Conservation (phyloP, 2,113 vertebrate genomes). For the Podilymbus podiceps region DNA sequence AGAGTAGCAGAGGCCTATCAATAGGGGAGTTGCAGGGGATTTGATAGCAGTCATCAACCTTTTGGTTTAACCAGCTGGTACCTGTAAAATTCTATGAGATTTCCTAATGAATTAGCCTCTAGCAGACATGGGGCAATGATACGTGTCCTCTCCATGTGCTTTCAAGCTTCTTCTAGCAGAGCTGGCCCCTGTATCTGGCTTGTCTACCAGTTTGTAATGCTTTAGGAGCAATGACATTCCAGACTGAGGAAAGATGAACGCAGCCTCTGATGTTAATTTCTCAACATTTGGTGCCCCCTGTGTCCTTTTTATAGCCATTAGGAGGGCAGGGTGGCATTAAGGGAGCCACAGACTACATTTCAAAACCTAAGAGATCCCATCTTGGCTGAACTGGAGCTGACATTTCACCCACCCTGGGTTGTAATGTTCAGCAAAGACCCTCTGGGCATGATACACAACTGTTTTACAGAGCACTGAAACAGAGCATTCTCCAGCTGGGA, state of each 20-base stretch:
- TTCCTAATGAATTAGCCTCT: background rate
- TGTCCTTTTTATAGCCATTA: conserved; percentile 33
- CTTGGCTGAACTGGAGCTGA: conserved; percentile 49
- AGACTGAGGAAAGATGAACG: background rate
- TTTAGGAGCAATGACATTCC: background rate
- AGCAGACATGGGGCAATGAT: background rate
- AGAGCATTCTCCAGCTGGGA: conserved; percentile 21
- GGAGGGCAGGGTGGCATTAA: conserved; percentile 30
- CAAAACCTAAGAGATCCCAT: conserved; percentile 30
- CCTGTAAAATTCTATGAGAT: background rate
- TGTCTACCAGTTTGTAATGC: background rate
- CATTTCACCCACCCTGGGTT: conserved; percentile 48
- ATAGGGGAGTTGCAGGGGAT: background rate
- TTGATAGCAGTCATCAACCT: background rate
- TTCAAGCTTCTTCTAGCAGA: background rate
- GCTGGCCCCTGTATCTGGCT: background rate
- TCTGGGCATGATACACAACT: background rate
- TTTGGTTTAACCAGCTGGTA: background rate
- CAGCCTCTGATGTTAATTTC: conserved; percentile 17
- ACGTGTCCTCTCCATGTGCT: background rate
- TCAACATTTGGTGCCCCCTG: background rate
- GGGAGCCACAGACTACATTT: background rate
- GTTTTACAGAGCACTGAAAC: conserved; percentile 40
- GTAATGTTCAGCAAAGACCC: conserved; percentile 27
- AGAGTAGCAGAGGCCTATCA: background rate